Evolutionary conservation across 2,888 invertebrate genomes (phyloP).

Genomic region (Antheraea assamensis): DNA sequence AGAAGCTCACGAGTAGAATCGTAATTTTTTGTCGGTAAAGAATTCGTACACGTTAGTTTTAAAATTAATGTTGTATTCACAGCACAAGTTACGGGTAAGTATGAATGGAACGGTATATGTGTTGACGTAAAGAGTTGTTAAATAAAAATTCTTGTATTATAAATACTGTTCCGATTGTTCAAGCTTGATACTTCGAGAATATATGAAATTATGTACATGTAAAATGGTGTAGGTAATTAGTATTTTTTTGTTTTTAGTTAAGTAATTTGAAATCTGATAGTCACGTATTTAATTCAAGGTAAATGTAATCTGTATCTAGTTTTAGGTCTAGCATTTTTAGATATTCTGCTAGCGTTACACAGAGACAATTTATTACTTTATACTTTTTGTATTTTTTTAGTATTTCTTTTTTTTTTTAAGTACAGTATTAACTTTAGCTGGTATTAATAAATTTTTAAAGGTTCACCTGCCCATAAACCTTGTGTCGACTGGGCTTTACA

Average conservation of each 20-base stretch:
- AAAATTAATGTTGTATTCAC: conserved; percentile 11
- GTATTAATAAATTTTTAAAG: too few species aligned
- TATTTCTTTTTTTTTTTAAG: too few species aligned
- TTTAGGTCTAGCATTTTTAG: not conserved
- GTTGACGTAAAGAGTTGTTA: not conserved
- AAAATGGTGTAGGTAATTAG: too few species aligned
- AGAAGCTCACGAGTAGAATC: not conserved
- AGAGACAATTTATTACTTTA: not conserved
- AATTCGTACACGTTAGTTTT: not conserved
- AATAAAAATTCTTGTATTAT: conserved; percentile 1
- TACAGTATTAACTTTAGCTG: too few species aligned
- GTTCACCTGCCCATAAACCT: too few species aligned
- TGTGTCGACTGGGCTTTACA: too few species aligned
- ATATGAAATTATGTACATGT: too few species aligned
- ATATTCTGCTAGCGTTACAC: not conserved
- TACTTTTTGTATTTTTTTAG: not conserved
- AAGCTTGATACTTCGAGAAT: not conserved
- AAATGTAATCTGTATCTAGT: too few species aligned
- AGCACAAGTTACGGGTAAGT: conserved; percentile 6
- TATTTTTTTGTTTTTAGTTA: too few species aligned
- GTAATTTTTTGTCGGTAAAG: not conserved
- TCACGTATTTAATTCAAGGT: too few species aligned
- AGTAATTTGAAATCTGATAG: too few species aligned
- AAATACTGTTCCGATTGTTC: not conserved
- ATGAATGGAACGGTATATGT: conserved; percentile 7